Base-by-base conservation (phyloP, 2,113 vertebrate species). In the Platanista minor region DNA sequence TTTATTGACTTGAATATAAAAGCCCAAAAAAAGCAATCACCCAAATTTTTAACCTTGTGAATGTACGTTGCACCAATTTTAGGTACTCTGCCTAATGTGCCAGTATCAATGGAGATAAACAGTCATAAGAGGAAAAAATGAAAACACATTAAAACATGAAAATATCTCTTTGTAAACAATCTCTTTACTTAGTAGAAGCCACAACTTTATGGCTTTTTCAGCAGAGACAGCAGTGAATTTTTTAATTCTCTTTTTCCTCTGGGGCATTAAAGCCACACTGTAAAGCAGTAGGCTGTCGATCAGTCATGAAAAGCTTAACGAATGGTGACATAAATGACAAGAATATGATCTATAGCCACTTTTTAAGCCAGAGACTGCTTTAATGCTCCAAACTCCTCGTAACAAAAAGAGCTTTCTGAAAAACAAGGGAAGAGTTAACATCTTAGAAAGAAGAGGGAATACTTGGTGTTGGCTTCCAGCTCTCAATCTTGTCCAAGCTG, bases 241-340 rank as follows among this genome's bases (percentile, higher is more conserved):
- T 98, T 96, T 97, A 72, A 91, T 81, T 97, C 94, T 96, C 97
- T 97, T 57, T 27, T 96, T 98, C 93, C 97, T 98, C 97, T 59
- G 94, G 57, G 93, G 82, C 91, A 95, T 97, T 97, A 97, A 97
- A 98, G 95, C 72, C 72, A 29, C 97, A 92, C 94, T 95, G 90
- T 97, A 97, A 98, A 98, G 85, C 91, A 98, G 87, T 43, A 90
- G 91, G 95, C 95, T 98, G 98, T 98, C 98, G 97, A 96, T 98
- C 97, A 97, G 96, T 97, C 98, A 97, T 92, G 97, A 98, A 97
- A 97, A 96, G 69, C 97, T 97, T 98, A 98, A 98, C 90, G 89
- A 54, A 90, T 21, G 14, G 85, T 96, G 90, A 98, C 97, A 98
- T 96, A 95, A 91, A 94, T 97, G 97, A 96, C 97, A 98, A 83